Base-by-base conservation (phyloP, 2,113 vertebrate genomes). In the Lepus timidus region DNA sequence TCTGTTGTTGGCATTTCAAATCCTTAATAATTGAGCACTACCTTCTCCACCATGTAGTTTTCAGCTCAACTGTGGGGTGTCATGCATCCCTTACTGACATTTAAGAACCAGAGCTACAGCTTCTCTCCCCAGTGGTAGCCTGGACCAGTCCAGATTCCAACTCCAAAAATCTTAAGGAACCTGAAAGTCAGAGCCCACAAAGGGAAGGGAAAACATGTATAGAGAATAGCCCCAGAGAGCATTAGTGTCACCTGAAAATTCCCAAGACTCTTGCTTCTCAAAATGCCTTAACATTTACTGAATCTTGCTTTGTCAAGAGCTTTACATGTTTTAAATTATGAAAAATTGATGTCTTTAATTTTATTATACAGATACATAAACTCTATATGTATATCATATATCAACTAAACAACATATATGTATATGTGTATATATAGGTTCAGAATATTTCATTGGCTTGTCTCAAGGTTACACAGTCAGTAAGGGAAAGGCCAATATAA, bases 321-420 rank as follows among this genome's bases (percentile, higher is more conserved):
- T 85, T 64, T 67, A 82, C 12, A 58, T 33, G 6, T 96, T 83
- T 92, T 61, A 88, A 65, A 82, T 93, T 14, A 73, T 73, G 1
- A 5, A 65, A 39, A 33, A 29, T 12, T 6, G 10, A 17, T 62
- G 5, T 11, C 16, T 80, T 92, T 27, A 44, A 52, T 62, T 52
- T 1, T 31, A 51, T 52, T 73, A 44, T 29, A 74, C 7, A 79
- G n/a, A 74, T 17, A 49, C 2, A 4, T 31, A 68, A 88, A 65
- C 19, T 19, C 20, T 78, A 16, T 1, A 5, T 76, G 5, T 52
- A n/a, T 51, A 68, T 76, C 78, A 19, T 23, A 33, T 6, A 10
- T 36, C 73, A 89, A 61, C 33, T 25, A n/a, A 44, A 44, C 44
- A 44, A 44, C 44, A 44, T 44, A 44, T 7, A 44, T 44, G 44